Evolutionary conservation across 2,888 invertebrate species (phyloP).

Genomic region (Lasioglossum malachurum): DNA sequence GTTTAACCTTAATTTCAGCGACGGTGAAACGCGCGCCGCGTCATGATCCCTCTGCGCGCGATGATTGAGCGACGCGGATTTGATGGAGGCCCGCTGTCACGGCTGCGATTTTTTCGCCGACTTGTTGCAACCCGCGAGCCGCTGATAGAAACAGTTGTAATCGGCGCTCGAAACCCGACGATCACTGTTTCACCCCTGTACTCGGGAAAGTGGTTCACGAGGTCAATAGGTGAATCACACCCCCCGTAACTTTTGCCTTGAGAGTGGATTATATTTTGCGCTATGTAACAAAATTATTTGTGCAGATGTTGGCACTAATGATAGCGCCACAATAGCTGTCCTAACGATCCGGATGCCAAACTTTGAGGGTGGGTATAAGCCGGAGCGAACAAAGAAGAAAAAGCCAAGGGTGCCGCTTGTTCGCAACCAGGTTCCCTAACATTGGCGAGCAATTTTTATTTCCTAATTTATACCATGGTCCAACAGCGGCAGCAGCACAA

Average conservation of each 20-base stretch:
- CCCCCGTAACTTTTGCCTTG: not conserved
- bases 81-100: slow-evolving; percentile 3
- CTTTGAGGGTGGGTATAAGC: not conserved
- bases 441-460: slow-evolving; percentile 34
- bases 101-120: not conserved
- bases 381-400: not conserved
- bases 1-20: slow-evolving; percentile 53
- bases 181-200: not conserved
- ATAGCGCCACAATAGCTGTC: not conserved
- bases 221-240: not conserved
- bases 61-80: slow-evolving; percentile 34
- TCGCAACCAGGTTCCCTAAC: slow-evolving; percentile 1
- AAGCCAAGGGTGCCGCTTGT: not conserved
- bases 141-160: not conserved
- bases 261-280: no score
- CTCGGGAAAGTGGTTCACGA: not conserved
- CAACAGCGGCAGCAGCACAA: slow-evolving; percentile 13
- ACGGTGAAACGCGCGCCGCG: slow-evolving; percentile 39
- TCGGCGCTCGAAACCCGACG: not conserved
- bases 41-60: slow-evolving; percentile 18
- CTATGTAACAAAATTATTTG: no score
- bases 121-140: not conserved
- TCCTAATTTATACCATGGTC: slow-evolving; percentile 42
- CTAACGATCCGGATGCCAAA: not conserved
- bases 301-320: no score